These are phyloP conservation scores for Cheilosia impressa DNA, from an alignment of 2,888 invertebrate species.

Conservation along the genomic window DNA sequence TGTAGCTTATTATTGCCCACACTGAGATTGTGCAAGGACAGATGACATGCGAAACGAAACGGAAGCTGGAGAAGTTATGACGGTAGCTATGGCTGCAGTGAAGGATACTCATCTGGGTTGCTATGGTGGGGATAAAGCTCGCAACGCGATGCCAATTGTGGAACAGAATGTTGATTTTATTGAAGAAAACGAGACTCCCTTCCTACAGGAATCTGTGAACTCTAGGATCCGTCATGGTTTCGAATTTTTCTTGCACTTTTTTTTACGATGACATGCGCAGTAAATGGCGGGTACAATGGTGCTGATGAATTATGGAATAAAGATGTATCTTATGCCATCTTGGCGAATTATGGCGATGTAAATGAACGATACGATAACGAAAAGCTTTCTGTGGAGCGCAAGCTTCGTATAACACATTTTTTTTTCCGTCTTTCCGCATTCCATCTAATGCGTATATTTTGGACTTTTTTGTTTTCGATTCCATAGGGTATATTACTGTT, in stretches of 20 bases:
- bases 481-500: slow-evolving; percentile 15
- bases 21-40: slow-evolving; percentile 73
- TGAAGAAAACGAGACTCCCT: slow-evolving; percentile 2
- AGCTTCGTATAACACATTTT: slow-evolving; percentile 65
- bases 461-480: neutral
- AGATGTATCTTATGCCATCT: slow-evolving; percentile 9
- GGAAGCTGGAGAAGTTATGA: slow-evolving; percentile 73
- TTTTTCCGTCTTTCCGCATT: neutral
- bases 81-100: slow-evolving; percentile 68
- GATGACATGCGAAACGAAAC: slow-evolving; percentile 70
- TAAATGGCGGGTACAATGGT: slow-evolving; percentile 10
- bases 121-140: slow-evolving; percentile 64
- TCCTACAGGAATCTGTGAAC: slow-evolving; percentile 33
- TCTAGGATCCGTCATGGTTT: slow-evolving; percentile 44
- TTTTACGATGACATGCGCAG: slow-evolving; percentile 61
- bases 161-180: slow-evolving; percentile 43
- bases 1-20: slow-evolving; percentile 66
- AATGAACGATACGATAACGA: neutral
- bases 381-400: slow-evolving; percentile 52
- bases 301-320: slow-evolving; percentile 49
- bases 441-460: slow-evolving; percentile 39
- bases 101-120: slow-evolving; percentile 65
- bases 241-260: slow-evolving; percentile 42
- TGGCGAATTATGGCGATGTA: neutral
- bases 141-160: slow-evolving; percentile 29